phyloP scores from a whole-genome alignment of 2,888 invertebrate genomes.

The Agonopterix heracliana region DNA sequence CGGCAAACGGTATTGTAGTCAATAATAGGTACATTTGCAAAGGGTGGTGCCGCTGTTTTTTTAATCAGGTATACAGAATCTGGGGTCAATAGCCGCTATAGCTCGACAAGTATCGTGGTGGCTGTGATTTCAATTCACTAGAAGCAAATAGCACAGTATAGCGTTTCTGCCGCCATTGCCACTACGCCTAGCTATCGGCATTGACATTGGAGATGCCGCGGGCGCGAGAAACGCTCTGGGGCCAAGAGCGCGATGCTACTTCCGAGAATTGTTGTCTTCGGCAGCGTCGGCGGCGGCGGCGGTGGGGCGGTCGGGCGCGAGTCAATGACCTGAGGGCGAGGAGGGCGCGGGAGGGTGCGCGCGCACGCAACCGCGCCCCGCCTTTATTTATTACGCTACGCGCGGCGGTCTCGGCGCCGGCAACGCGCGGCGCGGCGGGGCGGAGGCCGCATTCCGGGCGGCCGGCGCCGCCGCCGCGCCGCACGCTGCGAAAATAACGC shows the following conservation, averaged over 20 bases:
- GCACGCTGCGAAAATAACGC: conserved; percentile 65
- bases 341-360: conserved; percentile 71
- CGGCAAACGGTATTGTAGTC: conserved; percentile 4
- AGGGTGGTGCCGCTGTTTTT: conserved; percentile 18
- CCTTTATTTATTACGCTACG: conserved; percentile 60
- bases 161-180: neutral
- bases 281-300: conserved; percentile 38
- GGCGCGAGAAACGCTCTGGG: conserved; percentile 29
- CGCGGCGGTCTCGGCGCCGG: conserved; percentile 60
- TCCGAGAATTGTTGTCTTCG: conserved; percentile 58
- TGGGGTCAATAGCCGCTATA: conserved; percentile 43
- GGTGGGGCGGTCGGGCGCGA: conserved; percentile 37
- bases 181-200: conserved; percentile 42
- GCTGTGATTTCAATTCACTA: neutral
- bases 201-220: conserved; percentile 59
- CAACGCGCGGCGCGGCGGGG: conserved; percentile 43
- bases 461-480: conserved; percentile 53
- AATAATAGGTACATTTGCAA: conserved; percentile 10
- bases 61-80: conserved; percentile 33
- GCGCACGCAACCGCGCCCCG: conserved; percentile 74
- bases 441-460: conserved; percentile 67
- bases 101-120: conserved; percentile 29
- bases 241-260: conserved; percentile 53
- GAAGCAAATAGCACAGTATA: neutral
- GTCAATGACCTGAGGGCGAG: conserved; percentile 70